Evolutionary conservation across 92 coral and sea anemone genomes (phyloP).

Genomic region (Palythoa grandiflora): DNA sequence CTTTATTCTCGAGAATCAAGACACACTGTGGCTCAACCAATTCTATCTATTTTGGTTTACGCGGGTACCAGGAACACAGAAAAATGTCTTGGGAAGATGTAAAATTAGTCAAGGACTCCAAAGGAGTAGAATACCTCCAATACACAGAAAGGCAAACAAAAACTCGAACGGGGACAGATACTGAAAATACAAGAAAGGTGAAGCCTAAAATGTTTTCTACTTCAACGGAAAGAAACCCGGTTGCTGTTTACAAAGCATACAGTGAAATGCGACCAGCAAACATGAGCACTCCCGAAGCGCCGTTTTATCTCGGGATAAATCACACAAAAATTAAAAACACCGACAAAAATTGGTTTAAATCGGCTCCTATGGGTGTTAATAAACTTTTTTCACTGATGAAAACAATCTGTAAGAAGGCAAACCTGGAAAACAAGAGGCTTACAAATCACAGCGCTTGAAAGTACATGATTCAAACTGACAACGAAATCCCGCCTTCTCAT

Average conservation of each 20-base stretch:
- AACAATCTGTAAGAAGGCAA: slow-evolving; percentile 58
- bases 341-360: slow-evolving; percentile 58
- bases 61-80: background rate
- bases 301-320: slow-evolving; percentile 65
- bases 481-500: slow-evolving; percentile 41
- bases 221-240: slow-evolving; percentile 62
- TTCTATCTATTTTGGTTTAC: background rate
- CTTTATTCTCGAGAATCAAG: background rate
- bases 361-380: slow-evolving; percentile 62
- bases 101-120: background rate
- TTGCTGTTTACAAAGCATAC: slow-evolving; percentile 53
- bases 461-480: slow-evolving; percentile 60
- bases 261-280: slow-evolving; percentile 62
- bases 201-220: slow-evolving; percentile 32
- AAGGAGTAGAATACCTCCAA: background rate
- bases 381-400: slow-evolving; percentile 59
- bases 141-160: slow-evolving; percentile 40
- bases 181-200: background rate
- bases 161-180: slow-evolving; percentile 48
- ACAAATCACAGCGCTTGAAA: slow-evolving; percentile 64
- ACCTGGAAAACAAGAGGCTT: slow-evolving; percentile 46
- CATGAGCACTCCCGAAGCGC: slow-evolving; percentile 56
- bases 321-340: slow-evolving; percentile 56
- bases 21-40: background rate
- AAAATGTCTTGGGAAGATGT: background rate